phyloP scores from a whole-genome alignment of 2,888 invertebrate species.

The Rotaria magnacalcarata region DNA sequence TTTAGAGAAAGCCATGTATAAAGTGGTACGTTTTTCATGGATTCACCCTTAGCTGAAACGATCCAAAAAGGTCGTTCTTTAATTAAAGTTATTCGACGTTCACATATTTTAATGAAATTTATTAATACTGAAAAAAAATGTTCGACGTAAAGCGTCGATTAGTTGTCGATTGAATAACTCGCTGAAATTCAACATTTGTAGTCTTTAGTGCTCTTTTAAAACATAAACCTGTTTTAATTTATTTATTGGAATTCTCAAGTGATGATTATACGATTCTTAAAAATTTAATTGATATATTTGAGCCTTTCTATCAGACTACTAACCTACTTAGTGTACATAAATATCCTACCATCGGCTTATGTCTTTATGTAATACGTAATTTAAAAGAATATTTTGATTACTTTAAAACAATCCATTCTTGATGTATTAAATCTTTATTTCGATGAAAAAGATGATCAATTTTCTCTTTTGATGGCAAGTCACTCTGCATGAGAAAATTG shows the following conservation, averaged over 20 bases:
- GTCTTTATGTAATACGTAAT: not conserved
- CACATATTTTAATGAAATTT: not conserved
- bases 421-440: too few relatives aligned
- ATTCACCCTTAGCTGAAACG: not conserved
- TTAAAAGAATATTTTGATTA: not conserved
- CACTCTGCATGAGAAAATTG: too few relatives aligned
- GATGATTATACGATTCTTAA: not conserved
- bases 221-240: not conserved
- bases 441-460: too few relatives aligned
- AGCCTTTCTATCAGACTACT: not conserved
- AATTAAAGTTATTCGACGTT: not conserved
- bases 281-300: not conserved
- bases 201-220: not conserved
- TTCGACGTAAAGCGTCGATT: not conserved
- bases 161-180: not conserved
- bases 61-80: conserved; percentile 16
- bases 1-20: too few relatives aligned
- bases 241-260: not conserved
- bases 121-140: not conserved
- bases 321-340: not conserved
- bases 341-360: not conserved
- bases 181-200: not conserved
- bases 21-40: too few relatives aligned
- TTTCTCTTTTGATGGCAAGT: too few relatives aligned
- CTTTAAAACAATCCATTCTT: too few relatives aligned